Conservation (phyloP, 2,888 invertebrate species). For the Philaethria dido region DNA sequence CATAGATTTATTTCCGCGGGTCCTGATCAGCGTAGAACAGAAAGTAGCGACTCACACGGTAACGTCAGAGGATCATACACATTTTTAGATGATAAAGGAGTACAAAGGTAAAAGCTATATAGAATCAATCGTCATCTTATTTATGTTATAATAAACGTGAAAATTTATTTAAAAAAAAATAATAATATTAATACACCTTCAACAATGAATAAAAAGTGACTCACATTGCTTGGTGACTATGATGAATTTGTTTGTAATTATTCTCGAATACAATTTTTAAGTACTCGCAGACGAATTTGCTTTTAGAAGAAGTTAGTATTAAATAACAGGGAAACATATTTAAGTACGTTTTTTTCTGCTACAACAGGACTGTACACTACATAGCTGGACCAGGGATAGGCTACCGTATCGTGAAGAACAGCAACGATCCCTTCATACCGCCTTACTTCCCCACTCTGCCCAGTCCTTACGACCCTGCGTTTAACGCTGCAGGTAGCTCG, state of each 20-base stretch:
- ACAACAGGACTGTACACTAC: slow-evolving; percentile 87
- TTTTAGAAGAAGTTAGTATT: background rate
- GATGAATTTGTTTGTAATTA: no score
- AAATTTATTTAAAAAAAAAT: no score
- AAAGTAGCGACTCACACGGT: slow-evolving; percentile 88
- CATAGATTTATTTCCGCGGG: slow-evolving; percentile 88
- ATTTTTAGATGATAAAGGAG: slow-evolving; percentile 90
- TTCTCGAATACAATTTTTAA: no score
- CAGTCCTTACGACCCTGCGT: slow-evolving; percentile 80
- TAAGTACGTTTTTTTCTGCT: background rate
- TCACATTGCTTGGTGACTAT: no score
- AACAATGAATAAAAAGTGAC: no score
- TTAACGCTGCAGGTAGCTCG: slow-evolving; percentile 61
- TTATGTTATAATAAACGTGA: background rate
- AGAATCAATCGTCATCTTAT: background rate
- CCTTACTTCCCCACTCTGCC: slow-evolving; percentile 84
- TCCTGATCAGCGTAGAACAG: slow-evolving; percentile 89
- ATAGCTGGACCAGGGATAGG: slow-evolving; percentile 92
- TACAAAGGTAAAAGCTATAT: slow-evolving; percentile 79
- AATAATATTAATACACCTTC: no score
- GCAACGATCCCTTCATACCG: slow-evolving; percentile 86
- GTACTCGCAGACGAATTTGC: no score
- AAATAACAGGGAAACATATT: background rate
- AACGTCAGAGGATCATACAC: slow-evolving; percentile 91
- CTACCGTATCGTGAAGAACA: slow-evolving; percentile 88